Evolutionary conservation across 2,888 invertebrate species (phyloP).

Genomic region (Harpalus rubripes): DNA sequence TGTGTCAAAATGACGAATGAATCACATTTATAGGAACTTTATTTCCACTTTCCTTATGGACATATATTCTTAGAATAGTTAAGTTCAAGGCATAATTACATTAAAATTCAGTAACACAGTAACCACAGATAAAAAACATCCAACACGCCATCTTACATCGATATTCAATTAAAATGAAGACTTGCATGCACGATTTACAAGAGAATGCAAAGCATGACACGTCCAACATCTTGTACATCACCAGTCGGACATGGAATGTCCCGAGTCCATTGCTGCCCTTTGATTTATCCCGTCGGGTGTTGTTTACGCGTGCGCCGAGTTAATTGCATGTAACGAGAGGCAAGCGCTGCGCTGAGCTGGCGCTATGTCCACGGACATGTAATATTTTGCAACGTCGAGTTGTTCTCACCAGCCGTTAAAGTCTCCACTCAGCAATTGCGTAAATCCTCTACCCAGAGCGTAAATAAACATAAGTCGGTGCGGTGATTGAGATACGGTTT

Average conservation of each 20-base stretch:
- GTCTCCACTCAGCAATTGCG: conserved; percentile 22
- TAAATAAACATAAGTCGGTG: background rate
- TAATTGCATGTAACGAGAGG: conserved; percentile 27
- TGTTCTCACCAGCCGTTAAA: conserved; percentile 22
- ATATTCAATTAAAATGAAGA: conserved; percentile 42
- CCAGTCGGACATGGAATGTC: conserved; percentile 14
- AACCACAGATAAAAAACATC: background rate
- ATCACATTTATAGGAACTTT: background rate
- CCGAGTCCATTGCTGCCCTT: conserved; percentile 15
- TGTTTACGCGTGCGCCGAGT: conserved; percentile 28
- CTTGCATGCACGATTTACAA: conserved; percentile 10
- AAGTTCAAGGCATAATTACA: conserved; percentile 10
- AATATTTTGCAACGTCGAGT: conserved; percentile 23
- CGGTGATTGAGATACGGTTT: background rate
- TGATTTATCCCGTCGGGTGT: conserved; percentile 21
- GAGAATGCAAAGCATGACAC: conserved; percentile 36
- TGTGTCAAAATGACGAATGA: background rate
- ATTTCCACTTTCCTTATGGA: background rate
- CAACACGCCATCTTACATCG: conserved; percentile 11
- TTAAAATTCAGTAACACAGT: conserved; percentile 20
- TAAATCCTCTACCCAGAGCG: background rate
- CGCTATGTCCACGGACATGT: conserved; percentile 14
- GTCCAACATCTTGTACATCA: conserved; percentile 23
- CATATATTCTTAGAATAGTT: background rate
- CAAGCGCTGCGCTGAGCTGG: conserved; percentile 10